Conservation (phyloP, 2,888 invertebrate species). For the Drosophila kanekoi region DNA sequence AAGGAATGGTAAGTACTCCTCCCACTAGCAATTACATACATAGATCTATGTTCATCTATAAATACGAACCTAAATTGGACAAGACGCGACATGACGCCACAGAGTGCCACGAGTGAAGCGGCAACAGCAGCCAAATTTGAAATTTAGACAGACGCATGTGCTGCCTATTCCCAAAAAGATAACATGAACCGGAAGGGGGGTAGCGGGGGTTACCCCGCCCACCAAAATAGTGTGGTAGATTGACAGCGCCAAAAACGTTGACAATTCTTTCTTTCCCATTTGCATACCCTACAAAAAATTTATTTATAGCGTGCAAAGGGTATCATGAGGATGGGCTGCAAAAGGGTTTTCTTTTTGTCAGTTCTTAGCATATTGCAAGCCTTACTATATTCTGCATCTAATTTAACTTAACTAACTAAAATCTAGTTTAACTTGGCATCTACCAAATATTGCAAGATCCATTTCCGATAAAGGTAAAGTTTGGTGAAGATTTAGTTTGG, state of each 20-base stretch:
- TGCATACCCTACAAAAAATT: background rate
- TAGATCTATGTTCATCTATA: slow-evolving; percentile 1
- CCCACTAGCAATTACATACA: background rate
- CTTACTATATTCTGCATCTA: too few relatives aligned
- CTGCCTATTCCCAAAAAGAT: background rate
- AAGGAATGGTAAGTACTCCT: slow-evolving; percentile 86
- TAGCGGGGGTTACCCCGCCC: background rate
- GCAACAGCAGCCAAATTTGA: slow-evolving; percentile 63
- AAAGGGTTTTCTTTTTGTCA: too few relatives aligned
- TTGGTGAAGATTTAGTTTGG: too few relatives aligned
- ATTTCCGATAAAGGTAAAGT: too few relatives aligned
- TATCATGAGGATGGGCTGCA: too few relatives aligned
- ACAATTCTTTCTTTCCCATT: slow-evolving; percentile 12
- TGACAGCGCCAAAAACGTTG: slow-evolving; percentile 62
- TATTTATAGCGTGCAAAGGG: background rate
- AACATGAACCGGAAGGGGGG: too few relatives aligned
- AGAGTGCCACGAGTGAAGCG: slow-evolving; percentile 48
- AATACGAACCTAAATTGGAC: slow-evolving; percentile 37
- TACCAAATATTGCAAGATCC: too few relatives aligned
- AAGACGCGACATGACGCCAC: slow-evolving; percentile 45
- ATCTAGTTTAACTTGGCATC: too few relatives aligned
- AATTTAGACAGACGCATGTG: slow-evolving; percentile 71
- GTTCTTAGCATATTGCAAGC: too few relatives aligned
- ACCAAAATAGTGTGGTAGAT: slow-evolving; percentile 32
- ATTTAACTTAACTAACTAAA: too few relatives aligned